Base-by-base conservation (phyloP, 2,113 vertebrate species). In the Perccottus glenii region DNA sequence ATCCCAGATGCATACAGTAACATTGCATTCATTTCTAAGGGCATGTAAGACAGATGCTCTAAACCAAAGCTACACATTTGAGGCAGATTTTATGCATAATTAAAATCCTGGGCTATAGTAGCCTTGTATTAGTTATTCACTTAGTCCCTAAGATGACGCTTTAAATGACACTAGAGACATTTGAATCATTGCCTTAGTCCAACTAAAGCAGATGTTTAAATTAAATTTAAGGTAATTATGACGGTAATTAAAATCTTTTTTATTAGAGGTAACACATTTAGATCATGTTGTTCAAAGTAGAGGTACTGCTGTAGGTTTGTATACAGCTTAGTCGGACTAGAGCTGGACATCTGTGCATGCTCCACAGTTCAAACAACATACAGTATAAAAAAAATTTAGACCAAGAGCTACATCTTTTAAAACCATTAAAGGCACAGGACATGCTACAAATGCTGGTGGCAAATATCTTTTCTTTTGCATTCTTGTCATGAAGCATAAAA, bases 31-130 rank as follows among this genome's bases (percentile, higher is more conserved):
- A 38, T 55, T 55, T 38, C 33, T 55, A 33, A 55, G 52, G 33
- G 52, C 33, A 55, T 15, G 52, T 55, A 32, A 55, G 52, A 55
- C 52, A 55, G 52, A 55, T 55, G 52, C 52, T 55, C 52, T 33
- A n/a, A 55, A 55, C 33, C 33, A 55, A 55, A 38, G 52, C 52
- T 38, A 15, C 52, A 38, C 52, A 14, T 55, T 55, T 55, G 6
- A 55, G 52, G 52, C 52, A 55, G 52, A 55, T 55, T 32, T 55
- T 55, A 55, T 36, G 52, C 52, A 55, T 55, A 55, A 55, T 55
- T 55, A 55, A 35, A 55, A 55, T 7, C 33, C 52, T n/a, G 33
- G 33, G n/a, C 12, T 36, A n/a, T 15, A 33, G 52, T 33, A 55
- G 33, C 7, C 35, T 33, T 33, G 9, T 33, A 38, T 55, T 55